Evolutionary conservation across 2,888 invertebrate species (phyloP).

Genomic region (Eristalis intricaria): DNA sequence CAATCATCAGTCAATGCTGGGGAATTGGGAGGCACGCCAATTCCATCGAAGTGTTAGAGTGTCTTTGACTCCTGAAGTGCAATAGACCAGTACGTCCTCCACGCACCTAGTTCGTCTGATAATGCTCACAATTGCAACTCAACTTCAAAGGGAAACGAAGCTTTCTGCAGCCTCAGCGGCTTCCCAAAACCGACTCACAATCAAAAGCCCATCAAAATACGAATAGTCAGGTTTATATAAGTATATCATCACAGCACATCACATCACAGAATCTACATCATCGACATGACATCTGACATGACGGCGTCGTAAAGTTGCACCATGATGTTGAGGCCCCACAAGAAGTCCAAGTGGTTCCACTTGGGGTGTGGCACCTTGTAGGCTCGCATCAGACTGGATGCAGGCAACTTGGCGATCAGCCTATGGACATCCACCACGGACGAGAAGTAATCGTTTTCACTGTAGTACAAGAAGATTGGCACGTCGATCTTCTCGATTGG

Average conservation of each 20-base stretch:
- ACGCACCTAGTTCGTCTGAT: too few relatives aligned
- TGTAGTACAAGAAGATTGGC: conserved; percentile 76
- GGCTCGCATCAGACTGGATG: conserved; percentile 71
- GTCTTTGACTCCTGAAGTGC: too few relatives aligned
- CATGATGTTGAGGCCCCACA: conserved; percentile 76
- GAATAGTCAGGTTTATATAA: background rate
- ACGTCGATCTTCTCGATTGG: conserved; percentile 73
- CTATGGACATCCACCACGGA: conserved; percentile 76
- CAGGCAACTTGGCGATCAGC: conserved; percentile 72
- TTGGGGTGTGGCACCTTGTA: conserved; percentile 75
- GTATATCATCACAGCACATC: background rate
- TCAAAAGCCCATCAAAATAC: background rate
- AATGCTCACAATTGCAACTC: too few relatives aligned
- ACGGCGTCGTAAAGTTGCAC: conserved; percentile 75
- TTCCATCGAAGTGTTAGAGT: too few relatives aligned
- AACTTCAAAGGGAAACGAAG: too few relatives aligned
- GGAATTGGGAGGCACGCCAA: too few relatives aligned
- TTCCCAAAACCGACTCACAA: too few relatives aligned
- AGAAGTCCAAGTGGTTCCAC: conserved; percentile 78
- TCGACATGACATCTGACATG: conserved; percentile 73
- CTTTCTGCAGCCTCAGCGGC: too few relatives aligned
- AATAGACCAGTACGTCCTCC: too few relatives aligned
- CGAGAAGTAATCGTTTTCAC: conserved; percentile 77
- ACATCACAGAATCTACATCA: background rate
- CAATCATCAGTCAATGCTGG: too few relatives aligned